Conservation (phyloP, 2,888 invertebrate species). For the Drosophila birchii region DNA sequence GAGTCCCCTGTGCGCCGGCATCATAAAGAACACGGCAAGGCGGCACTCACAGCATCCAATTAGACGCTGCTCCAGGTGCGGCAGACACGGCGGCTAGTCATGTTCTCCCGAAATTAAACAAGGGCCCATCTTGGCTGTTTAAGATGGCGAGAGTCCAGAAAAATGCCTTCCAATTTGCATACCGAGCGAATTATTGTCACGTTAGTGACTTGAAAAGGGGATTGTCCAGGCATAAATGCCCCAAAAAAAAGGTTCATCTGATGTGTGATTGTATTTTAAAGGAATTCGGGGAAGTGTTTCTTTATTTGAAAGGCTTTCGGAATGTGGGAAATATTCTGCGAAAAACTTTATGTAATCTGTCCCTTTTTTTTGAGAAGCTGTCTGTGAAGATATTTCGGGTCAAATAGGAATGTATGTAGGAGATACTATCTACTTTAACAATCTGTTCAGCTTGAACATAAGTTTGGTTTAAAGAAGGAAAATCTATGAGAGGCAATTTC, state of each 20-base stretch:
- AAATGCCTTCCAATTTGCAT: slow-evolving; percentile 19
- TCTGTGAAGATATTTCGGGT: not conserved
- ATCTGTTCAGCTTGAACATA: not conserved
- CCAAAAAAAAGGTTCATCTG: not conserved
- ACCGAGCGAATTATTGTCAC: slow-evolving; percentile 13
- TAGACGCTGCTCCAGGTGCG: slow-evolving; percentile 35
- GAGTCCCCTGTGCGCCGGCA: slow-evolving; percentile 9
- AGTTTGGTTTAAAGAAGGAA: too few species aligned
- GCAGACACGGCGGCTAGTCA: not conserved
- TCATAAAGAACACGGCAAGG: slow-evolving; percentile 27
- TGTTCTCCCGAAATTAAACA: slow-evolving; percentile 1
- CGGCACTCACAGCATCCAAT: slow-evolving; percentile 18
- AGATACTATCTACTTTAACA: not conserved
- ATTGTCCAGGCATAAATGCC: not conserved
- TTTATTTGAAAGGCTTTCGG: slow-evolving; percentile 2
- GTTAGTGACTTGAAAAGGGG: slow-evolving; percentile 16
- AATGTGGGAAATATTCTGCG: not conserved
- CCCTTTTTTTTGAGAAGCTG: not conserved
- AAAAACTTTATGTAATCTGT: not conserved
- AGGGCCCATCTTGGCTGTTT: slow-evolving; percentile 5
- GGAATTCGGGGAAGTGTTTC: slow-evolving; percentile 7
- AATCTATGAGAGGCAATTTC: not conserved
- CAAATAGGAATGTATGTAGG: not conserved
- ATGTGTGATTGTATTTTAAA: slow-evolving; percentile 5
- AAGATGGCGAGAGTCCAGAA: slow-evolving; percentile 7